Percentiles rank a stretch among this genome's conserved stretches.
Evolutionary conservation across 2,888 invertebrate genomes (phyloP).

Genomic region (Chironomus tentans): DNA sequence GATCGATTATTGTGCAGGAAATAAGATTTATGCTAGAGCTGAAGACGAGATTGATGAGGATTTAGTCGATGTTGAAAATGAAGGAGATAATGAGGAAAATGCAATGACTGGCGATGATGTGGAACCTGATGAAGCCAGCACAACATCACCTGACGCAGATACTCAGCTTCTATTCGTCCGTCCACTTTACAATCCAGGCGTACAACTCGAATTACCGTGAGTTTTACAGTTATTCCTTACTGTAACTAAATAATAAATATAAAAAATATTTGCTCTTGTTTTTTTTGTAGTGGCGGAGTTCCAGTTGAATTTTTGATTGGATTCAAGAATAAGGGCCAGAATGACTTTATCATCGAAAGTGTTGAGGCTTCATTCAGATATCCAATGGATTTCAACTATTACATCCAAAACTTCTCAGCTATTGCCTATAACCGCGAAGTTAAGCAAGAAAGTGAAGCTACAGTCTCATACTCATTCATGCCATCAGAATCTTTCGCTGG

Average conservation of each 20-base stretch:
- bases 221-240: not conserved
- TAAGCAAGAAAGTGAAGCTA: conserved; percentile 84
- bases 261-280: conserved; percentile 62
- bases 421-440: conserved; percentile 80
- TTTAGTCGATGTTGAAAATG: conserved; percentile 54
- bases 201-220: conserved; percentile 51
- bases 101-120: conserved; percentile 53
- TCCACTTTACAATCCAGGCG: conserved; percentile 55
- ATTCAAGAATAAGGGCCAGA: conserved; percentile 87
- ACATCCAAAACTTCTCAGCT: conserved; percentile 96
- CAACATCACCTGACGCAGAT: conserved; percentile 83
- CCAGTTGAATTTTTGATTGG: conserved; percentile 93
- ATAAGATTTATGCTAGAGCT: conserved; percentile 48
- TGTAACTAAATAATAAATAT: conserved; percentile 45
- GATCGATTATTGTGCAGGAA: conserved; percentile 37
- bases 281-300: conserved; percentile 55
- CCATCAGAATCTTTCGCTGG: conserved; percentile 96
- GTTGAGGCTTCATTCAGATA: conserved; percentile 98
- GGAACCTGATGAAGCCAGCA: conserved; percentile 49
- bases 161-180: conserved; percentile 83
- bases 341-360: conserved; percentile 84
- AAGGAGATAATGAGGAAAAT: conserved; percentile 41
- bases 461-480: conserved; percentile 88
- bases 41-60: conserved; percentile 64
- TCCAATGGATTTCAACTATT: conserved; percentile 96